A percentile compares a stretch with the other conserved stretches of the same genome.
Conservation (phyloP, 2,797 vertebrate genomes). For the Numenius phaeopus region DNA sequence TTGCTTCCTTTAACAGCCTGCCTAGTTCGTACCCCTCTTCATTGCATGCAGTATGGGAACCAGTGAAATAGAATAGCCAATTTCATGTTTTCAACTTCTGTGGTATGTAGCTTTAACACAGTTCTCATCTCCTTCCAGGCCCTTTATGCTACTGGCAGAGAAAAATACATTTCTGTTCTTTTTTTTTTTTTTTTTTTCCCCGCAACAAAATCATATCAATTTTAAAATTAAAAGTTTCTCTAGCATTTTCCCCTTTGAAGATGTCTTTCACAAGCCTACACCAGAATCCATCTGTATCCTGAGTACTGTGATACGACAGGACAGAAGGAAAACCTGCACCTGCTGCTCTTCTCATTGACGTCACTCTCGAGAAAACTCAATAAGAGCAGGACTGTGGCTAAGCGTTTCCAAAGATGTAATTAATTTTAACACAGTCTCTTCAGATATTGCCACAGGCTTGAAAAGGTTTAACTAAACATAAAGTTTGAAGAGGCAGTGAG, state of each 20-base stretch:
- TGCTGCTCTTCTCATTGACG: neutral
- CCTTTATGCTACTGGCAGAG: neutral
- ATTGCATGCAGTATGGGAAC: neutral
- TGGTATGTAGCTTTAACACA: neutral
- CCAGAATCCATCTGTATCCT: neutral
- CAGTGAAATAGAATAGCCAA: neutral
- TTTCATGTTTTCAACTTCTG: neutral
- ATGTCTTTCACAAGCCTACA: neutral
- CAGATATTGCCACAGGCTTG: neutral
- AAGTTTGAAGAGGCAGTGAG: neutral
- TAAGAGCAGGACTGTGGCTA: neutral
- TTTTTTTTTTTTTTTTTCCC: neutral
- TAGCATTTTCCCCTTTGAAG: neutral
- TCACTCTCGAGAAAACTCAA: neutral
- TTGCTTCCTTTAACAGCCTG: neutral
- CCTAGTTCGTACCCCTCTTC: neutral
- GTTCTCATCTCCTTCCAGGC: neutral
- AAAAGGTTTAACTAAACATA: neutral
- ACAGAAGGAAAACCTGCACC: neutral
- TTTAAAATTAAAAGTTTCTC: neutral
- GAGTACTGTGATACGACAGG: neutral
- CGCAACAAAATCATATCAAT: neutral
- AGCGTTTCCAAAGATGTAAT: neutral
- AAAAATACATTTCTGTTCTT: neutral
- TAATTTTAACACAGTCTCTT: slow-evolving; percentile 21